These are phyloP conservation scores for Aricia artaxerxes DNA, from an alignment of 2,888 invertebrate species.

Conservation along the genomic window DNA sequence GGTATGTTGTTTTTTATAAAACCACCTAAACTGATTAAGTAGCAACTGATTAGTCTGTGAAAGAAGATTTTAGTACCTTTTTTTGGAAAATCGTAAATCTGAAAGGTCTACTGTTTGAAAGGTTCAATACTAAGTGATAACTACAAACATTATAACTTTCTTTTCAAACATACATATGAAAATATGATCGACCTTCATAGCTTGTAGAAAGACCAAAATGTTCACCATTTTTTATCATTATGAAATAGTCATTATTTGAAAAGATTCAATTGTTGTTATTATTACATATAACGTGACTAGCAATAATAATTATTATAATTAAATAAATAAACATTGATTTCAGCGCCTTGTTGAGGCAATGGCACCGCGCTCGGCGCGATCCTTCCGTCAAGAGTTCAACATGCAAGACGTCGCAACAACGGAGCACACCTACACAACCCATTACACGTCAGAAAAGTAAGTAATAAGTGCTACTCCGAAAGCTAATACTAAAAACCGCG, in stretches of 20 bases:
- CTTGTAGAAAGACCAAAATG: neutral
- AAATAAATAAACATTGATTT: constrained; percentile 54
- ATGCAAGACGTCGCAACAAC: constrained; percentile 84
- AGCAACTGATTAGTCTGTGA: neutral
- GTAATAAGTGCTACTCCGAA: constrained; percentile 52
- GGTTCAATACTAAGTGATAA: neutral
- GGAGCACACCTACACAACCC: constrained; percentile 84
- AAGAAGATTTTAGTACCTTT: neutral
- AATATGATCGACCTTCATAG: neutral
- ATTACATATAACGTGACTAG: neutral
- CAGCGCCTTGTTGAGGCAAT: constrained; percentile 85
- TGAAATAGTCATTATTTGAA: neutral
- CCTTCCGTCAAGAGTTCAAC: constrained; percentile 92
- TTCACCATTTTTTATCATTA: neutral
- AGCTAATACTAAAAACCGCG: neutral
- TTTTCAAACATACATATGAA: neutral
- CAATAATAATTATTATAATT: constrained; percentile 1
- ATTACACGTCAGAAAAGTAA: constrained; percentile 83
- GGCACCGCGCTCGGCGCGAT: constrained; percentile 86
- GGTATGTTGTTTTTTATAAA: constrained; percentile 71
- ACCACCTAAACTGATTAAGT: neutral
- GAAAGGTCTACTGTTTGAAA: no score
- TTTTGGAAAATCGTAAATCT: neutral
- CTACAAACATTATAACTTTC: neutral
- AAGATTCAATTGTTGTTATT: neutral